Evolutionary conservation across 2,797 vertebrate species (phyloP).

Genomic region (Malacoctenus gilli): DNA sequence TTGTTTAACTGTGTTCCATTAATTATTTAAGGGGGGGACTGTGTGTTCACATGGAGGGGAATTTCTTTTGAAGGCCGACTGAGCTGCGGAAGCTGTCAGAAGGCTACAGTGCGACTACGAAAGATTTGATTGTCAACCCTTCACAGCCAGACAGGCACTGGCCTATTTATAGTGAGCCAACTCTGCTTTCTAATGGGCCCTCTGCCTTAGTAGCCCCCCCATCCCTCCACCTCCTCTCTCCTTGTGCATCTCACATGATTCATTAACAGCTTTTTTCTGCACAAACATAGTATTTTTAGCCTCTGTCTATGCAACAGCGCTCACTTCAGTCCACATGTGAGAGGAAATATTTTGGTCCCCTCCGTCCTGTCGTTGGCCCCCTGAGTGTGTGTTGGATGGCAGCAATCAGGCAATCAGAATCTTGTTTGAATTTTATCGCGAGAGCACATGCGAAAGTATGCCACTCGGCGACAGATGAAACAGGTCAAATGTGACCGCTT

Average conservation of each 20-base stretch:
- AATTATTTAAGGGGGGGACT: too few species aligned
- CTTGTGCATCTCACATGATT: constrained; percentile 57
- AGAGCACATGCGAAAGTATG: not conserved
- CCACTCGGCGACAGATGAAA: constrained; percentile 18
- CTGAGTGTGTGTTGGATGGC: constrained; percentile 8
- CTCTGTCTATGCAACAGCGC: constrained; percentile 16
- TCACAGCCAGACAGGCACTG: constrained; percentile 63
- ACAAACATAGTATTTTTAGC: constrained; percentile 43
- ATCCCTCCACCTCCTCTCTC: constrained; percentile 23
- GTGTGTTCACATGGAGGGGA: too few species aligned
- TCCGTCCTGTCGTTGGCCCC: constrained; percentile 12
- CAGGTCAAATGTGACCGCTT: constrained; percentile 22
- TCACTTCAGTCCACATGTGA: constrained; percentile 18
- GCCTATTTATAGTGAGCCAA: constrained; percentile 71
- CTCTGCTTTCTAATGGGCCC: constrained; percentile 62
- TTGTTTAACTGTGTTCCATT: too few species aligned
- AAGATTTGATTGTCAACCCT: constrained; percentile 72
- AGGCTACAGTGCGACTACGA: constrained; percentile 60
- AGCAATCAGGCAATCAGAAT: constrained; percentile 22
- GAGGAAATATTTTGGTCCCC: constrained; percentile 20
- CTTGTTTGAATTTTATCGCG: constrained; percentile 21
- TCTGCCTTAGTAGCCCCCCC: constrained; percentile 44
- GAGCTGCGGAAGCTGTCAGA: constrained; percentile 49
- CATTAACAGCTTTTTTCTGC: constrained; percentile 54
- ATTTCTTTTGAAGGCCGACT: constrained; percentile 36